A percentile compares a stretch with the other conserved stretches of the same genome.
Evolutionary conservation across 2,888 invertebrate genomes (phyloP).

Genomic region (Caenorhabditis sinica): DNA sequence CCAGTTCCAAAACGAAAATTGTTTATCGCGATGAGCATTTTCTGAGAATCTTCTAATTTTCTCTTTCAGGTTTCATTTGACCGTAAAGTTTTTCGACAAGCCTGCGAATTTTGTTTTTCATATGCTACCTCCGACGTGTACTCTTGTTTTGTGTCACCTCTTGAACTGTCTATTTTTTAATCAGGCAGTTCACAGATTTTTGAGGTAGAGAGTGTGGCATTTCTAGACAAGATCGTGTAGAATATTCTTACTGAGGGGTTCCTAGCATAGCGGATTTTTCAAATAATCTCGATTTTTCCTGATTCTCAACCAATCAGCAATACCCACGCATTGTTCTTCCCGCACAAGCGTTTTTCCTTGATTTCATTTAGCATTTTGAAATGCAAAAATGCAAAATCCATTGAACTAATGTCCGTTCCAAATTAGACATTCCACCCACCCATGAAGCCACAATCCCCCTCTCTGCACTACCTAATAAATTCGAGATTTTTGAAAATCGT

Average conservation of each 20-base stretch:
- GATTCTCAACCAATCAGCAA: too few species aligned
- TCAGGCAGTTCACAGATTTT: too few species aligned
- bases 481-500: background rate
- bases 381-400: background rate
- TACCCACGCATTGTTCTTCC: background rate
- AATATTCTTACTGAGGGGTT: too few species aligned
- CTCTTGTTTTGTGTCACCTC: too few species aligned
- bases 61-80: background rate
- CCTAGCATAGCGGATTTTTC: too few species aligned
- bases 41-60: too few species aligned
- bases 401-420: slow-evolving; percentile 3
- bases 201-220: too few species aligned
- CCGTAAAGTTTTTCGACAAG: background rate
- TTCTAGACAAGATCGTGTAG: background rate
- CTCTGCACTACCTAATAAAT: background rate
- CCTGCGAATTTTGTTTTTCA: background rate
- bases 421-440: slow-evolving; percentile 38
- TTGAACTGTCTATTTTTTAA: too few species aligned
- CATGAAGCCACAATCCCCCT: slow-evolving; percentile 7
- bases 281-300: too few species aligned
- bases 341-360: too few species aligned
- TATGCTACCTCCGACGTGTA: too few species aligned
- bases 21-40: background rate
- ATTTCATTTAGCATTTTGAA: background rate
- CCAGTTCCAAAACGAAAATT: background rate